Base-by-base conservation (phyloP, 2,888 invertebrate species). In the Polia nebulosa region DNA sequence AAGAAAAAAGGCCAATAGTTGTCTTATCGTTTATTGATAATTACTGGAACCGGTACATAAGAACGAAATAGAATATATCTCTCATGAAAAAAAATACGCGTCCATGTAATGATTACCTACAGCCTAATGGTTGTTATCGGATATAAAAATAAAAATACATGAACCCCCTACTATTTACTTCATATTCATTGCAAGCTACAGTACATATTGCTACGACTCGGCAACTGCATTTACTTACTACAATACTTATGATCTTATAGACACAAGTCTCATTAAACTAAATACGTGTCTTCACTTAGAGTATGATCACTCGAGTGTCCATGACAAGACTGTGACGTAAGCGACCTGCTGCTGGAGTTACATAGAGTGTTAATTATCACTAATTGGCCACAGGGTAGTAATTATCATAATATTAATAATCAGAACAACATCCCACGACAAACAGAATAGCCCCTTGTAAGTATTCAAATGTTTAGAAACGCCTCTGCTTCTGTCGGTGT, bases 101-200 rank as follows among this genome's bases (percentile, higher is more conserved):
- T 87, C 86, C 86, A 83, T 88, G 84, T 87, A 87, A 88, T 87
- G 84, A 84, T 77, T 81, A 86, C 85, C 89, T 89, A 89, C 78
- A 81, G 85, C 85, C 86, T 90, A 90, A 81, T 86, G 82, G 85
- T 85, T 84, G 76, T 87, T 86, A 88, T 88, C 89, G 84, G 88
- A 94, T 94, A 94, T 93, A 94, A 94, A 94, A 93, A 93, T 94
- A 93, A 93, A 93, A 93, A 94, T 93, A 93, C 86, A 87, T 87
- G 89, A 88, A 84, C 83, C 84, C 81, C 82, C 81, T 81, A 83
- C 53, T 58, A 69, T 78, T 15, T 81, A 85, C 63, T 81, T 80
- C 72, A 82, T 82, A 83, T 73, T 58, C 49, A 78, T 74, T 82
- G 81, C 79, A 76, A 84, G 76, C 85, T 88, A 87, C 81, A 80